These are phyloP conservation scores for Panagrolaimus sp. DNA, from an alignment of 1,140 invertebrate genomes.

Conservation along the genomic window DNA sequence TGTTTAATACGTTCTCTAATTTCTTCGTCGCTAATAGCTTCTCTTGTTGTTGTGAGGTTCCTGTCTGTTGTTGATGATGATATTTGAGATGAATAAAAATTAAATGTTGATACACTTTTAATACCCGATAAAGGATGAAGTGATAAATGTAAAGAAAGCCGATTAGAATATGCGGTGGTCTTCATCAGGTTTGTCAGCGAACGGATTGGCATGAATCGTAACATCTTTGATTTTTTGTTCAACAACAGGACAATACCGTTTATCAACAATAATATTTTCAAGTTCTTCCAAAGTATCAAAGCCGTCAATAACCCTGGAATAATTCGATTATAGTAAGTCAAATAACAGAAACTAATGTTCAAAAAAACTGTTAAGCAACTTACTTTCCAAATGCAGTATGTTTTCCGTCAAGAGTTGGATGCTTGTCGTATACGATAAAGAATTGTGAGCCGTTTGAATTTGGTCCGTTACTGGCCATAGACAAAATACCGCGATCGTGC, in stretches of 20 bases:
- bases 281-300: constrained; percentile 89
- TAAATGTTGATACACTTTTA: no score
- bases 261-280: constrained; percentile 79
- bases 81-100: no score
- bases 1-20: neutral
- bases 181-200: constrained; percentile 36
- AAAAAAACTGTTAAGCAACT: constrained; percentile 23
- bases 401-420: constrained; percentile 91
- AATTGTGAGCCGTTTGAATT: constrained; percentile 99
- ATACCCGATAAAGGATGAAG: neutral
- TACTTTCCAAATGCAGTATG: constrained; percentile 95
- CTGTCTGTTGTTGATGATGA: neutral
- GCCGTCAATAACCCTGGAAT: constrained; percentile 88
- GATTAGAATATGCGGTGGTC: neutral
- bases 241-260: constrained; percentile 52
- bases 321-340: neutral
- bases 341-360: neutral
- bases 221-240: constrained; percentile 52
- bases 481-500: constrained; percentile 83
- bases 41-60: neutral
- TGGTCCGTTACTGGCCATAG: constrained; percentile 97
- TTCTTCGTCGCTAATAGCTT: neutral
- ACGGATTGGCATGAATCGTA: constrained; percentile 60
- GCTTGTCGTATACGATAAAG: constrained; percentile 86
- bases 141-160: neutral